Conservation (phyloP, 2,113 vertebrate species). For the Papio anubis region DNA sequence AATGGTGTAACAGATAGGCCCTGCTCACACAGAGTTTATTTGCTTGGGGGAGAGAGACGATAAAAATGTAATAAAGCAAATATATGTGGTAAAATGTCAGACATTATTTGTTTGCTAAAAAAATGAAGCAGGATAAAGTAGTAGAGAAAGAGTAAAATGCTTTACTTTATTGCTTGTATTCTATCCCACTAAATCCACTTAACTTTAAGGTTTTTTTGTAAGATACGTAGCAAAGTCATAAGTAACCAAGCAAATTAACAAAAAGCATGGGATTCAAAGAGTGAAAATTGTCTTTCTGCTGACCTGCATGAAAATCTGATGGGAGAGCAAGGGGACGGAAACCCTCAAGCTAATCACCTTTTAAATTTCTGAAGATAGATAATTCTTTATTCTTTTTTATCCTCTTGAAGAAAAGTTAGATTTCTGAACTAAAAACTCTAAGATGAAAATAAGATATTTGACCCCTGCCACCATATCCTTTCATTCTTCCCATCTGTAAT, state of each 20-base stretch:
- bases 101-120: neutral
- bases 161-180: neutral
- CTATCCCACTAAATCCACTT: neutral
- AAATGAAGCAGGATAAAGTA: neutral
- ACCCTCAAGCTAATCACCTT: neutral
- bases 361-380: neutral
- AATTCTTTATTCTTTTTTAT: neutral
- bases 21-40: neutral
- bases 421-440: neutral
- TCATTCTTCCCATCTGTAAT: neutral
- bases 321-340: neutral
- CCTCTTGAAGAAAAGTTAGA: neutral
- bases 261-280: neutral
- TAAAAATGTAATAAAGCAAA: neutral
- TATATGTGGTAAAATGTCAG: neutral
- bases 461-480: neutral
- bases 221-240: neutral
- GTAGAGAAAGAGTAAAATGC: neutral
- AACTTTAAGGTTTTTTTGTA: neutral
- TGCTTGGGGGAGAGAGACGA: neutral
- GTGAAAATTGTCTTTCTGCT: neutral
- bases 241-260: neutral
- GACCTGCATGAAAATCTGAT: neutral
- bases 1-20: neutral
- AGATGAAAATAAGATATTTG: neutral